Base-by-base conservation (phyloP, 2,888 invertebrate species). In the Chironomus tentans region DNA sequence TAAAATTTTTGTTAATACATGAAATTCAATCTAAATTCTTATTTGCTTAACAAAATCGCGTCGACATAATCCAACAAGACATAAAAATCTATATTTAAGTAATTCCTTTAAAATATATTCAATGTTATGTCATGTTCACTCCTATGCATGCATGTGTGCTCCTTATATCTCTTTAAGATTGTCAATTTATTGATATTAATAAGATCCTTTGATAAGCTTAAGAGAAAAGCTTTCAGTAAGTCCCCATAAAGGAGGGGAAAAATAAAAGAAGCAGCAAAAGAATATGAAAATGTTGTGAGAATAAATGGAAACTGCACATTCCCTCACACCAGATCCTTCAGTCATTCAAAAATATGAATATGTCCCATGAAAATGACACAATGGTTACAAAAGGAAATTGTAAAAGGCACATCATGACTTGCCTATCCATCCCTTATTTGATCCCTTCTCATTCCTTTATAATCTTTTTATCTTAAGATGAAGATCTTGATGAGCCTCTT, bases 161-260 rank as follows among this genome's bases (percentile, higher is more conserved):
- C n/a, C 12, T n/a, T 5, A 50, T 15, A 13, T 50, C 15, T 15
- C 50, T 56, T 15, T 61, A 61, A 61, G 72, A 72, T 61, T 72
- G 61, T n/a, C 72, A 72, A 72, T 72, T 72, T 72, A 72, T 72
- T 56, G 72, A 72, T 72, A 72, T 61, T 56, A 72, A 72, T 28
- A 72, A 72, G 72, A 70, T 70, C 50, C 15, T 50, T 13, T 70
- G 70, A 70, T 70, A 70, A 46, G 70, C 50, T 70, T 70, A 21
- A 70, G 50, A 22, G 21, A 4, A 46, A 70, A 70, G 70, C 70
- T 70, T 70, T 70, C 70, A 50, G 21, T 70, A 50, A 70, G 22
- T 48, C 70, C 15, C 15, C 46, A 24, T 24, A 69, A 46, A 69
- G 18, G 46, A 15, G 7, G 47, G 46, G 10, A 38, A 38, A 7